Evolutionary conservation across 2,113 vertebrate species (phyloP).

Genomic region (Melozone crissalis): DNA sequence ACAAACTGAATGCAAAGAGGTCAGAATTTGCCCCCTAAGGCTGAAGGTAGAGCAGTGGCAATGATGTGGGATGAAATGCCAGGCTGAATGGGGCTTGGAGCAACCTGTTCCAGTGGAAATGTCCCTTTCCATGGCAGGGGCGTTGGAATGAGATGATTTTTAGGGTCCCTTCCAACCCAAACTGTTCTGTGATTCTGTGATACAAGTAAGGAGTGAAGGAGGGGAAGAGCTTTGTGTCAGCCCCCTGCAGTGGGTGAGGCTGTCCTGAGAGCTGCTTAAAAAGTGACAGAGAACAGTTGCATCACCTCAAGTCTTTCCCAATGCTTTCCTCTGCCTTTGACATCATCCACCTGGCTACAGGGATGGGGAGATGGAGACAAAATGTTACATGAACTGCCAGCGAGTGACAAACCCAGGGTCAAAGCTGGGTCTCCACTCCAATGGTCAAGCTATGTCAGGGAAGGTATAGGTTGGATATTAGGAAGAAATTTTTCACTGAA

Average conservation of each 20-base stretch:
- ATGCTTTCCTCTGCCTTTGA: not conserved
- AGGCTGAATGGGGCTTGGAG: not conserved
- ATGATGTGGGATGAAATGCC: not conserved
- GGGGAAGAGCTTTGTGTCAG: not conserved
- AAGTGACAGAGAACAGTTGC: not conserved
- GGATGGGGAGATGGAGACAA: not conserved
- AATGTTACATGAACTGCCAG: not conserved
- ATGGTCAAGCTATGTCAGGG: not conserved
- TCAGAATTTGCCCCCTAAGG: not conserved
- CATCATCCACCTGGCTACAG: not conserved
- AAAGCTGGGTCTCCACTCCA: not conserved
- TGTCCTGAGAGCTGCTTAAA: not conserved
- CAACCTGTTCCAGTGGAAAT: not conserved
- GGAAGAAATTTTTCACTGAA: too few species aligned
- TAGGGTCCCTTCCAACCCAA: not conserved
- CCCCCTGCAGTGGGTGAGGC: not conserved
- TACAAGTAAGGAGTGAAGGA: not conserved
- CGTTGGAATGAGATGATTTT: not conserved
- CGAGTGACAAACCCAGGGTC: rapidly evolving
- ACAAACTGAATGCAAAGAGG: not conserved
- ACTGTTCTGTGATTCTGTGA: not conserved
- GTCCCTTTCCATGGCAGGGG: not conserved
- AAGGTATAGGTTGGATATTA: too few species aligned
- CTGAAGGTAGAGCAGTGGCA: not conserved
- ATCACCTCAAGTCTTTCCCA: not conserved